These are phyloP conservation scores for Trinorchestia longiramus DNA, from an alignment of 1,140 invertebrate species.

Conservation along the genomic window DNA sequence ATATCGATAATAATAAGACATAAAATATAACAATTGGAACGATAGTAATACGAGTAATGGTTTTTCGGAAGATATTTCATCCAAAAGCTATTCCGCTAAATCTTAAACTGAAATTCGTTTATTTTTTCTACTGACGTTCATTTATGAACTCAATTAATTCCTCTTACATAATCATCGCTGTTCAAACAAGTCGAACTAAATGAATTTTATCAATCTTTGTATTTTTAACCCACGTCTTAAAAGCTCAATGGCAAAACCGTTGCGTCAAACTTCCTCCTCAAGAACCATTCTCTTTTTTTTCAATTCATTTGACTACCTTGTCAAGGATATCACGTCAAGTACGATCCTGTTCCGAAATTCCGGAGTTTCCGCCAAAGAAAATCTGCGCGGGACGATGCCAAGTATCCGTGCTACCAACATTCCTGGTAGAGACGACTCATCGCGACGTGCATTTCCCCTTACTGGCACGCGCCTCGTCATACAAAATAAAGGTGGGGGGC, in stretches of 20 bases:
- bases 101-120: too few species aligned
- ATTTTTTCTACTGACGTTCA: too few species aligned
- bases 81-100: too few species aligned
- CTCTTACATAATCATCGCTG: too few species aligned
- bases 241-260: background rate
- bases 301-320: background rate
- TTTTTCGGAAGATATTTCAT: too few species aligned
- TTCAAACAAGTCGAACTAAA: too few species aligned
- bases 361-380: background rate
- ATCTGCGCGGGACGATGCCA: background rate
- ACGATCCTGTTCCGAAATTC: background rate
- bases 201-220: background rate
- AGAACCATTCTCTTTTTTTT: background rate
- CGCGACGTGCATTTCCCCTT: slow-evolving; percentile 36
- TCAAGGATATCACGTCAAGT: background rate
- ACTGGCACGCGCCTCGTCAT: background rate
- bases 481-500: slow-evolving; percentile 2
- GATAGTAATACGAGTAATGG: too few species aligned
- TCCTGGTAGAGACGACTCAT: slow-evolving; percentile 32
- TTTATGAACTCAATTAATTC: too few species aligned
- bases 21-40: too few species aligned
- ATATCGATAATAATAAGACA: too few species aligned
- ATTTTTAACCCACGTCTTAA: background rate
- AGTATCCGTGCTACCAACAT: background rate
- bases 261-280: background rate